Evolutionary conservation across 1,140 invertebrate species (phyloP).

Genomic region (Ctenoplectra terminalis): DNA sequence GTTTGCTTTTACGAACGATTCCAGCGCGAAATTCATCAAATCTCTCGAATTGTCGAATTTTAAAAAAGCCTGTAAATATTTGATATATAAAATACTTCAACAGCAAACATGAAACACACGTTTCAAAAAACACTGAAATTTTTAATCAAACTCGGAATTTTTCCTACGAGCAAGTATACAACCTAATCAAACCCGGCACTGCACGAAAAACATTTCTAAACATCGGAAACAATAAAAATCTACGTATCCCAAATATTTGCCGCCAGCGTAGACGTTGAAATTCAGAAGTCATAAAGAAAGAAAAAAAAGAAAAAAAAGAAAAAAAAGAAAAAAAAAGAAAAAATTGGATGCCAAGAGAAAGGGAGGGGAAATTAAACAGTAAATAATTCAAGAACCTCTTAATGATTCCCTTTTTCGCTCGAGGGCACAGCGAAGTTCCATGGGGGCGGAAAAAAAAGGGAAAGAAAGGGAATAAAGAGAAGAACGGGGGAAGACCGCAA

Average conservation of each 20-base stretch:
- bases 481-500: not conserved
- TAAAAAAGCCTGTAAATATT: no score
- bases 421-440: not conserved
- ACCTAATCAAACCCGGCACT: no score
- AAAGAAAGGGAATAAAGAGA: slow-evolving; percentile 14
- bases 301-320: not conserved
- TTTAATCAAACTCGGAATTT: no score
- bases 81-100: no score
- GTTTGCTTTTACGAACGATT: no score
- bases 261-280: not conserved
- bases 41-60: no score
- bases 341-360: not conserved
- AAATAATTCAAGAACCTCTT: slow-evolving; percentile 29
- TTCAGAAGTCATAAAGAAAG: not conserved
- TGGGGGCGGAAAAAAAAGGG: not conserved
- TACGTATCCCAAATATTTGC: slow-evolving; percentile 1
- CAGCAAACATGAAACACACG: no score
- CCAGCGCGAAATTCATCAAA: no score
- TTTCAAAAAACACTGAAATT: no score
- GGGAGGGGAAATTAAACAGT: not conserved
- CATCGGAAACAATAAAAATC: not conserved
- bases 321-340: not conserved
- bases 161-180: no score
- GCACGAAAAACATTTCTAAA: no score
- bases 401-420: slow-evolving; percentile 39